Evolutionary conservation across 2,888 invertebrate genomes (phyloP), one percentile per base, ranked within the genome.

Genomic region (Strigamia transsilvanica): DNA sequence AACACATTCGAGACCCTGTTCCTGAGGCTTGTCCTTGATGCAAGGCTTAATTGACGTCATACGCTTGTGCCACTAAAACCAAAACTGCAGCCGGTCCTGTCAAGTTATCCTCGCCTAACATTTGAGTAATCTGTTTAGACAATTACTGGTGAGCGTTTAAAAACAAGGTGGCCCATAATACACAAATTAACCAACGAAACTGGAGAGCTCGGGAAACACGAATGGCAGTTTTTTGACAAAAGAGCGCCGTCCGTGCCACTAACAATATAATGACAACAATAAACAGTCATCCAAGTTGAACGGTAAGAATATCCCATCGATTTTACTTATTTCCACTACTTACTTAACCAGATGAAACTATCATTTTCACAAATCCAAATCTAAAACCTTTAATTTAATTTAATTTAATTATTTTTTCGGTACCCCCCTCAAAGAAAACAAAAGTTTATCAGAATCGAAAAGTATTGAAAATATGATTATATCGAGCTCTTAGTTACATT

Each of bases 41-140:
- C 46, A 46, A 46, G 46, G 46, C 46, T 46, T 46, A 46, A 46
- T n/a, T 46, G 46, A 46, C 46, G 46, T 46, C 46, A 46, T 46
- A 12, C 46, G 46, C 46, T 38, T 46, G 46, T 46, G n/a, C 46
- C 46, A 46, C 46, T 9, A 46, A 46, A 46, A 46, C 46, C 12
- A 46, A 46, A 46, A 46, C 46, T 46, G 15, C 46, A 46, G 46
- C 46, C 46, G 46, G 15, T 15, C 46, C 46, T 13, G 46, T 46
- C 46, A 46, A 46, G 9, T 46, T 46, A 46, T 46, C n/a, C 46
- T 46, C 46, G 46, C n/a, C 46, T 12, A 13, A n/a, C 46, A n/a
- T 46, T 13, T 46, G 46, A n/a, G 1, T 46, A 46, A 46, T 46
- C 46, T 46, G 0, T 5, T 46, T n/a, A 46, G 15, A 46, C 46